Evolutionary conservation across 2,888 invertebrate genomes (phyloP), one percentile per base, ranked within the genome.

Genomic region (Stenoptilia bipunctidactyla): DNA sequence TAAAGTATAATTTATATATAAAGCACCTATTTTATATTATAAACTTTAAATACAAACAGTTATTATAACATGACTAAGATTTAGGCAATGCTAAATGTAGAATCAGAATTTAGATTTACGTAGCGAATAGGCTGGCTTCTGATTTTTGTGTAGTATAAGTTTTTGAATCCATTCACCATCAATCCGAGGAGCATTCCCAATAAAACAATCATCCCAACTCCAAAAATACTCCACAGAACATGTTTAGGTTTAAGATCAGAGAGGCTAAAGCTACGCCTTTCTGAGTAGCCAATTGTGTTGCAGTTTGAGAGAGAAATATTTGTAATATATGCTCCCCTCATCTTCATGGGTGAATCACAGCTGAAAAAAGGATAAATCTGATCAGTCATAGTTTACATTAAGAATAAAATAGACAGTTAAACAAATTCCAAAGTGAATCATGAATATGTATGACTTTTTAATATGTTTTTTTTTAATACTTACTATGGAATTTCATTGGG

Each of bases 291-390:
- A 25, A 58, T 64, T 37, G 66, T 69, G 10, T 82, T 80, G 42
- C 82, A 82, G 53, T 65, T 73, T 27, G 69, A 61, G 27, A 71
- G 43, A 41, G 73, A 67, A 41, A 84, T 68, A 41, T 83, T 76
- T 40, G 80, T 82, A 25, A 84, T 58, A 42, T 66, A 67, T 25
- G 61, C 58, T 41, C 84, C 84, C 50, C 67, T 68, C 41, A 76
- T 45, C 51, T 61, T 66, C 66, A 80, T 71, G 36, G 85, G 85
- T 35, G 80, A 75, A 41, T 75, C 70, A 61, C 85, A 85, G 47
- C 84, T 85, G 68, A 49, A 72, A 74, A 49, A 44, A 40, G 44
- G 40, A 27, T 27, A 35, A 30, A 35, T 37, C 34, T 37, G 13
- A 13, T 25, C n/a, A 36, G 20, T 39, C 15, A 34, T 12, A 34